phyloP scores from a whole-genome alignment of 2,113 vertebrate species.

The Notiomystis cincta region DNA sequence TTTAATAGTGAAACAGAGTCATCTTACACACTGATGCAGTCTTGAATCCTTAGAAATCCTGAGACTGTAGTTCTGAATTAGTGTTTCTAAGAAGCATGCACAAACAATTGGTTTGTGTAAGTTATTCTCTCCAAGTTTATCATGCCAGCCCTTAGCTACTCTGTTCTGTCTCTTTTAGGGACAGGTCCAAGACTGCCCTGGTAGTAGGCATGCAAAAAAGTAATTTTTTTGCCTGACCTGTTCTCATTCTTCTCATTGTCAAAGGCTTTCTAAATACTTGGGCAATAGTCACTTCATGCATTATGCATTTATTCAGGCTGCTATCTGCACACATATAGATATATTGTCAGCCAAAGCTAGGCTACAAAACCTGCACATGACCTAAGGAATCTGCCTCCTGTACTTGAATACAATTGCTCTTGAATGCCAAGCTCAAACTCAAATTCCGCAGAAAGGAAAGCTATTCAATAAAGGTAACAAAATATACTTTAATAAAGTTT shows the following conservation, averaged over 20 bases:
- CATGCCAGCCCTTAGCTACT: neutral
- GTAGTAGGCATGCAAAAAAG: accelerated
- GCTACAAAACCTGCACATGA: neutral
- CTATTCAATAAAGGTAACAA: neutral
- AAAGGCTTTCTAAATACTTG: neutral
- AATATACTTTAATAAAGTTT: neutral
- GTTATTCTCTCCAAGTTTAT: neutral
- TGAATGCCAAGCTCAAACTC: neutral
- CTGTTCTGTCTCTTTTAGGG: neutral
- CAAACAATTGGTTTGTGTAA: accelerated
- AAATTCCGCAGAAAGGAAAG: neutral
- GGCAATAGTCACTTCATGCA: neutral
- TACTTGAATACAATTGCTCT: too few species aligned
- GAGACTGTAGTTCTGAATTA: neutral
- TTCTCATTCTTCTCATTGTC: neutral
- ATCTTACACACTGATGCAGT: neutral
- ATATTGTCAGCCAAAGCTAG: neutral
- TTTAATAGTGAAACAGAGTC: neutral
- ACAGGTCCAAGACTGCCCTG: neutral
- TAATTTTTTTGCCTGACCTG: neutral
- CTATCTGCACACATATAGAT: neutral
- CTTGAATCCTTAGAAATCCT: neutral
- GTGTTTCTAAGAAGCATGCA: neutral
- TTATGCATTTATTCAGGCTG: neutral
- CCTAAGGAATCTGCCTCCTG: neutral